Conservation (phyloP, 2,888 invertebrate genomes). For the Incurvaria masculella region DNA sequence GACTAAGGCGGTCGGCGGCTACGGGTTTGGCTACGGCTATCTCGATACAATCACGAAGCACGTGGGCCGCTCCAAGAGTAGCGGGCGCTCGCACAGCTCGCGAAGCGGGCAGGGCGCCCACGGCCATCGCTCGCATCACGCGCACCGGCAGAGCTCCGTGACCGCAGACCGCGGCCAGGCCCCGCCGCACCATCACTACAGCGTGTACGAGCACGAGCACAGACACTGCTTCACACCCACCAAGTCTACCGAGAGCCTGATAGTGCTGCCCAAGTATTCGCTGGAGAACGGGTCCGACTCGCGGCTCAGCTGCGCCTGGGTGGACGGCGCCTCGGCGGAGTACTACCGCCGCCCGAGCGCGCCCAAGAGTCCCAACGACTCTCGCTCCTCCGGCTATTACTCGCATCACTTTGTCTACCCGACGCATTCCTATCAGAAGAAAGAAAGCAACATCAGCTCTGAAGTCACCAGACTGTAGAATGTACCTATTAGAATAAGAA, state of each 20-base stretch:
- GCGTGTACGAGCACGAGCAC: constrained; percentile 45
- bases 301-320: constrained; percentile 69
- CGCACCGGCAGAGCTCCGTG: constrained; percentile 40
- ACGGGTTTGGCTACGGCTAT: constrained; percentile 85
- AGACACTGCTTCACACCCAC: constrained; percentile 60
- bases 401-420: constrained; percentile 49
- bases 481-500: too few relatives aligned
- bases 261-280: constrained; percentile 64
- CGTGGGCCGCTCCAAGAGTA: constrained; percentile 40
- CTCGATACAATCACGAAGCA: constrained; percentile 60
- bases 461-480: constrained; percentile 69
- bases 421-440: constrained; percentile 47
- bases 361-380: constrained; percentile 34
- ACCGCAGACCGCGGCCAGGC: too few relatives aligned
- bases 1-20: constrained; percentile 81
- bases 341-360: constrained; percentile 37
- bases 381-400: constrained; percentile 36
- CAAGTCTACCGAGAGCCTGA: constrained; percentile 78
- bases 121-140: constrained; percentile 40
- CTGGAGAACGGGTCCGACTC: constrained; percentile 63
- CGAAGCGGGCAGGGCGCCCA: constrained; percentile 58
- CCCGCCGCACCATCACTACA: constrained; percentile 40
- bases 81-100: constrained; percentile 54
- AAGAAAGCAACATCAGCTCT: constrained; percentile 60
- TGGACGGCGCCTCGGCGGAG: constrained; percentile 37